Evolutionary conservation across 2,113 vertebrate genomes (phyloP).

Genomic region (Myrmecophaga tridactyla): DNA sequence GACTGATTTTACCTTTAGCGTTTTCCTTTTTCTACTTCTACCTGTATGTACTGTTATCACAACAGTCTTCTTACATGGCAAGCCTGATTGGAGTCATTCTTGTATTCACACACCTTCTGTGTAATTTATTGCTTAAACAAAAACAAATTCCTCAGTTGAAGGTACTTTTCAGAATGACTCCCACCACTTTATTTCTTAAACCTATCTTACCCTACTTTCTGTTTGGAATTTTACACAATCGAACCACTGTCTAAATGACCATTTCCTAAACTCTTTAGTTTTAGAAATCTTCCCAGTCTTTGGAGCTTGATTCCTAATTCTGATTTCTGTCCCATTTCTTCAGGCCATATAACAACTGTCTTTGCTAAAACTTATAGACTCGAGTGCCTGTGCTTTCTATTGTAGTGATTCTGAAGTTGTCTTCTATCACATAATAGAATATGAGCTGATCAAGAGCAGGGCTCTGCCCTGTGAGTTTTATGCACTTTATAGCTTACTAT

Average conservation of each 20-base stretch:
- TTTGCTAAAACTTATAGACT: not conserved
- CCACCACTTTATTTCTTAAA: not conserved
- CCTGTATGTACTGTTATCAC: not conserved
- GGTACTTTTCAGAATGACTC: not conserved
- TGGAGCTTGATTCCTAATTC: not conserved
- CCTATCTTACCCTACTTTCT: not conserved
- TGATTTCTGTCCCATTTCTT: not conserved
- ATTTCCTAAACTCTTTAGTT: not conserved
- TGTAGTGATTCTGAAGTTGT: not conserved
- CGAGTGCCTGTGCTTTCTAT: not conserved
- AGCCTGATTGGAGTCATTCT: not conserved
- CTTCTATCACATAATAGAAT: not conserved
- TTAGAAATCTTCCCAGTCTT: not conserved
- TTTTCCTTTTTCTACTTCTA: not conserved
- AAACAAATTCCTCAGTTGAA: not conserved
- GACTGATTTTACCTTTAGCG: not conserved
- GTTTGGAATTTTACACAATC: not conserved
- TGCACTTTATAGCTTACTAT: not conserved
- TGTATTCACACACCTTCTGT: not conserved
- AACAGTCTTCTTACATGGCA: not conserved
- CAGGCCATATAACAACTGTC: not conserved
- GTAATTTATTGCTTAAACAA: not conserved
- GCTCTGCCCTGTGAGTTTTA: not conserved
- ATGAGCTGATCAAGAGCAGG: not conserved
- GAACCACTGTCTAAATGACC: too few relatives aligned